Evolutionary conservation across 2,797 vertebrate species (phyloP).

Genomic region (Trachurus trachurus): DNA sequence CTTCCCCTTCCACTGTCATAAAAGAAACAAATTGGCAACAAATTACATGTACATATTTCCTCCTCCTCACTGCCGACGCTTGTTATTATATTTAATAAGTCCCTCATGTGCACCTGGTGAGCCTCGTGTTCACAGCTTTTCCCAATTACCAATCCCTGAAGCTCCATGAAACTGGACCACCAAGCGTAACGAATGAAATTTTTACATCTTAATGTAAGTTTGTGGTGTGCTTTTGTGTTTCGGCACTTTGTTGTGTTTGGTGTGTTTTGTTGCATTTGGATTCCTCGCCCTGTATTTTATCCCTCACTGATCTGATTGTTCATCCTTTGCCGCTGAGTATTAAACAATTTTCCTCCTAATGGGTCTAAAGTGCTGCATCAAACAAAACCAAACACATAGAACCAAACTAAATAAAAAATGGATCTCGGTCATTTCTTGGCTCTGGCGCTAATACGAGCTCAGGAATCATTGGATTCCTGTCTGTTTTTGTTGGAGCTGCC

Average conservation of each 20-base stretch:
- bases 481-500: not conserved
- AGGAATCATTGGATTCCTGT: not conserved
- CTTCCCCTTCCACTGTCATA: not conserved
- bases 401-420: constrained; percentile 1
- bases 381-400: not conserved
- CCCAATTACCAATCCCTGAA: not conserved
- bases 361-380: not conserved
- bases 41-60: not conserved
- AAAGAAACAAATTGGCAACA: constrained; percentile 17
- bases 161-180: not conserved
- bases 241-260: not conserved
- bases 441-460: not conserved
- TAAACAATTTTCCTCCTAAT: not conserved
- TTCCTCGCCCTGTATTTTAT: not conserved
- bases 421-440: not conserved
- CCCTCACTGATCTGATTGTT: not conserved
- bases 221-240: not conserved
- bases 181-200: not conserved
- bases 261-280: not conserved
- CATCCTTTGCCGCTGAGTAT: not conserved
- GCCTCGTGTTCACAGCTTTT: not conserved
- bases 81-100: not conserved
- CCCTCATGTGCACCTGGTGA: not conserved
- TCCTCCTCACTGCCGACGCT: not conserved
- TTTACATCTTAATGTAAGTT: not conserved